Evolutionary conservation across 2,797 vertebrate species (phyloP).

Genomic region (Cossypha polioptera): DNA sequence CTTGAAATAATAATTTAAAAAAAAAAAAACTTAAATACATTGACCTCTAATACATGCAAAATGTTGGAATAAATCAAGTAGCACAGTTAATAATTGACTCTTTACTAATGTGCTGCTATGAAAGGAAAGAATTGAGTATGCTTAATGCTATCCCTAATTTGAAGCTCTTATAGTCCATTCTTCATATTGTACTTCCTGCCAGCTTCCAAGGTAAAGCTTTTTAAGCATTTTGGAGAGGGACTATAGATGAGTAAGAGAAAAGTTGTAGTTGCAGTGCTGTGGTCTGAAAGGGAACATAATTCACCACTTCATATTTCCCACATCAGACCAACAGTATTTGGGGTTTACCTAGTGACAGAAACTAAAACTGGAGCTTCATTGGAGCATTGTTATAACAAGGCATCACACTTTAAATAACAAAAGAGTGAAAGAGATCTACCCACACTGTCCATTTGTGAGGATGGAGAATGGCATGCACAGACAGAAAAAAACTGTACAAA

Average conservation of each 20-base stretch:
- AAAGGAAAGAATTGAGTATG: constrained; percentile 7
- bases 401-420: not conserved
- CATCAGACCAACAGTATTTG: not conserved
- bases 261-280: not conserved
- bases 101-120: not conserved
- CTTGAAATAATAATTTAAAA: constrained; percentile 24
- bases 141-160: not conserved
- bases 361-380: not conserved
- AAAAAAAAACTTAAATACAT: not conserved
- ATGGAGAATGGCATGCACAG: not conserved
- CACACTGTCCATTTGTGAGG: not conserved
- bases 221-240: not conserved
- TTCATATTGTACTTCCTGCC: not conserved
- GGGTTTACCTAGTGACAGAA: not conserved
- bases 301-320: not conserved
- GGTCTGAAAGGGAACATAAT: not conserved
- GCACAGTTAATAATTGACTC: constrained; percentile 45
- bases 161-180: not conserved
- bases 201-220: constrained; percentile 4
- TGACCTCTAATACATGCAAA: constrained; percentile 15
- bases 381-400: not conserved
- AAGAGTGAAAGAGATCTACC: not conserved
- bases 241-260: not conserved
- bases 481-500: not conserved
- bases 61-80: constrained; percentile 44